These are phyloP conservation scores for Panulirus ornatus DNA, from an alignment of 1,140 invertebrate species.

Conservation along the genomic window DNA sequence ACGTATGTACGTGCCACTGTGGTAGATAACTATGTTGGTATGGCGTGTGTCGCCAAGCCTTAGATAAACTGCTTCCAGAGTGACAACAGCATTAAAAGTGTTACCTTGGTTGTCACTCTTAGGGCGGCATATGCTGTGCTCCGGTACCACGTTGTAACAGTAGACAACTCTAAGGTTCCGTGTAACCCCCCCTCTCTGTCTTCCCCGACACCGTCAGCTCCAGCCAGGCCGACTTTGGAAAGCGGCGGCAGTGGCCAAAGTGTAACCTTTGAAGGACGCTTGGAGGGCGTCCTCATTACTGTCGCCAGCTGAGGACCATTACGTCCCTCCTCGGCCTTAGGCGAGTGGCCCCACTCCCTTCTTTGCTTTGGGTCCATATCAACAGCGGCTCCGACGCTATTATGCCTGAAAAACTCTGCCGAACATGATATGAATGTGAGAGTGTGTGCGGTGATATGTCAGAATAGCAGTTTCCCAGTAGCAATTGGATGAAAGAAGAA, in stretches of 20 bases:
- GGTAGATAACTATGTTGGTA: not conserved
- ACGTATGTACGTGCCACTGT: too few relatives aligned
- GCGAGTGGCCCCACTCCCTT: too few relatives aligned
- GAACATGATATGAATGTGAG: too few relatives aligned
- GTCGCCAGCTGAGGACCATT: too few relatives aligned
- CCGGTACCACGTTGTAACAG: not conserved
- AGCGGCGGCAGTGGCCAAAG: constrained; percentile 10
- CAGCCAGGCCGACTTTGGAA: constrained; percentile 4
- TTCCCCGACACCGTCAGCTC: not conserved
- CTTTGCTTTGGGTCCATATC: too few relatives aligned
- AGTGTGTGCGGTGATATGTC: too few relatives aligned
- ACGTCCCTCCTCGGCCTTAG: too few relatives aligned
- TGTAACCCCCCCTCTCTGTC: not conserved
- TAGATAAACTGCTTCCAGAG: not conserved
- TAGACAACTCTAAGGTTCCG: not conserved
- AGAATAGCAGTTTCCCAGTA: too few relatives aligned
- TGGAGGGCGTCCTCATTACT: constrained; percentile 31
- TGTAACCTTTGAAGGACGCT: constrained; percentile 32
- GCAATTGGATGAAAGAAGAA: too few relatives aligned
- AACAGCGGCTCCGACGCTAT: too few relatives aligned
- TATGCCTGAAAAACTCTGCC: too few relatives aligned
- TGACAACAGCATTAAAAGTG: not conserved
- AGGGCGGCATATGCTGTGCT: not conserved
- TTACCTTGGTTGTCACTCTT: not conserved
- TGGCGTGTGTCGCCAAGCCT: not conserved